Percentiles rank a stretch among this genome's conserved stretches.
phyloP scores from a whole-genome alignment of 1,140 invertebrate species.

The Ips typographus region DNA sequence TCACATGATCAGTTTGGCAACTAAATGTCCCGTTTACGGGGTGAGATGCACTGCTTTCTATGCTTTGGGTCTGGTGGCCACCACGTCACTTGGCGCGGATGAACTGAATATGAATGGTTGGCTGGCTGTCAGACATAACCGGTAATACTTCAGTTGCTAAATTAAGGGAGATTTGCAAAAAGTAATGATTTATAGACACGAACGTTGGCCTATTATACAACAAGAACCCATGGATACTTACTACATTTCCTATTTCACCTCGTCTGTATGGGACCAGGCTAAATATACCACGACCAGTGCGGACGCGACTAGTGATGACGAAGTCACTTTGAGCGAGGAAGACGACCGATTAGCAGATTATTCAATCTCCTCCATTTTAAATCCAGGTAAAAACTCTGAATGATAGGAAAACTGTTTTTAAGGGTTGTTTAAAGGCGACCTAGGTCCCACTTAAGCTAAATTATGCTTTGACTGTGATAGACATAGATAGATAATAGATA shows the following conservation, averaged over 20 bases:
- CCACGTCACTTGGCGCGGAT: constrained; percentile 79
- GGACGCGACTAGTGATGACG: constrained; percentile 29
- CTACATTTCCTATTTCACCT: constrained; percentile 20
- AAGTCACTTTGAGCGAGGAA: constrained; percentile 27
- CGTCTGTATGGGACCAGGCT: constrained; percentile 20
- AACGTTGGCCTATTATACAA: constrained; percentile 79
- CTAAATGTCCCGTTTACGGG: constrained; percentile 79
- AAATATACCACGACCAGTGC: constrained; percentile 1
- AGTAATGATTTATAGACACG: constrained; percentile 54
- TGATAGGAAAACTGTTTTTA: background rate
- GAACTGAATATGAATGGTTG: constrained; percentile 74
- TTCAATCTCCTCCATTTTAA: constrained; percentile 21
- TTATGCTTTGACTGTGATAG: background rate
- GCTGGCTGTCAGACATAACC: constrained; percentile 78
- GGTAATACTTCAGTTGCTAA: constrained; percentile 44
- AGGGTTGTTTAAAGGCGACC: too few relatives aligned
- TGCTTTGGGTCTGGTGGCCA: constrained; percentile 78
- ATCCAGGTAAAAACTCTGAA: constrained; percentile 27
- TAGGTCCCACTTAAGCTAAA: too few relatives aligned
- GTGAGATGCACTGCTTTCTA: constrained; percentile 88
- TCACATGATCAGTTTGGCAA: constrained; percentile 69
- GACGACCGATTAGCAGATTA: constrained; percentile 28
- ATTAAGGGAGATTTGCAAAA: background rate
- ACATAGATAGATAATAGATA: background rate
- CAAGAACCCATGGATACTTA: constrained; percentile 56